Conservation (phyloP, 2,113 vertebrate species). For the Pseudorasbora parva region DNA sequence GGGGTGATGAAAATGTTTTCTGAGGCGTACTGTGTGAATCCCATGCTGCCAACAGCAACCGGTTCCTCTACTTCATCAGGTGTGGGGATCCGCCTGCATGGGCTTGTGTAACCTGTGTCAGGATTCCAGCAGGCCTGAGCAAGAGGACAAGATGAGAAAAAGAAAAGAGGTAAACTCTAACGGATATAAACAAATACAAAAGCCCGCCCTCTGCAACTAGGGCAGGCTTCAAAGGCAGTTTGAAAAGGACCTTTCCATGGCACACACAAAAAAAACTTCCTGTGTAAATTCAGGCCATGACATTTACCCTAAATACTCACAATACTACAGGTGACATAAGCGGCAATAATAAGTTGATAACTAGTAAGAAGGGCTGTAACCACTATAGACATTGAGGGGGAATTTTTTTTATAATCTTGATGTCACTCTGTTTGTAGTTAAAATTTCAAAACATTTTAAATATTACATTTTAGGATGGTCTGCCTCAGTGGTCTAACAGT, state of each 20-base stretch:
- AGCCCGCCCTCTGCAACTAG: not conserved
- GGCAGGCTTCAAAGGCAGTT: not conserved
- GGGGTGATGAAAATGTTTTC: constrained; percentile 73
- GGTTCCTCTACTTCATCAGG: constrained; percentile 80
- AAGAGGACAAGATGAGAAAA: not conserved
- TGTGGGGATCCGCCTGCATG: constrained; percentile 82
- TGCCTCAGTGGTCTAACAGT: not conserved
- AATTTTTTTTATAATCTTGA: not conserved
- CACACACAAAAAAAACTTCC: not conserved
- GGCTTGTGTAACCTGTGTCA: constrained; percentile 68
- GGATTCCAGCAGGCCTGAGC: constrained; percentile 71
- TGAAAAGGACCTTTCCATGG: not conserved
- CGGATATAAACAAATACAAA: constrained; percentile 24
- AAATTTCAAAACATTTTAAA: not conserved
- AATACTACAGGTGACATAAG: not conserved
- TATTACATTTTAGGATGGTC: not conserved
- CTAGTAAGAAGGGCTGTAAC: not conserved
- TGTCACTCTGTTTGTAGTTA: not conserved
- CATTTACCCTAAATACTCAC: not conserved
- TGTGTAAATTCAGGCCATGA: not conserved
- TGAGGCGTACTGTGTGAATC: constrained; percentile 69
- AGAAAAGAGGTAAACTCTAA: not conserved
- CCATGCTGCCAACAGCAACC: constrained; percentile 51
- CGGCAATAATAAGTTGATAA: not conserved
- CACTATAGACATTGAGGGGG: no score